phyloP scores from a whole-genome alignment of 2,113 vertebrate genomes.

The Condylura cristata region DNA sequence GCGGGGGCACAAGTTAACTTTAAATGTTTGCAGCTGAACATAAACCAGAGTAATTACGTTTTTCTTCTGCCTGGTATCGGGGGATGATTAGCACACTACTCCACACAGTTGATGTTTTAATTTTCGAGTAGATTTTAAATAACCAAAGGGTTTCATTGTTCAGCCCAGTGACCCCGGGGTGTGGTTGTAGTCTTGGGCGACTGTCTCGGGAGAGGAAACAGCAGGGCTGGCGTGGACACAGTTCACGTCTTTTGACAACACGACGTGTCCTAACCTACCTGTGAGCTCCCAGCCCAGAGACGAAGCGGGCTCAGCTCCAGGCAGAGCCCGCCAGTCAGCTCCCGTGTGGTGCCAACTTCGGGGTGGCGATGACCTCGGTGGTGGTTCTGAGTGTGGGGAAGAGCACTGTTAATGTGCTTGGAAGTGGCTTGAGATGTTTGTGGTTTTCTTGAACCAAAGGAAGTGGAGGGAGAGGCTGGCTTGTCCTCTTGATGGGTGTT shows the following conservation, averaged over 20 bases:
- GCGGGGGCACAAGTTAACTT: not conserved
- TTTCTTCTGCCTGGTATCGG: not conserved
- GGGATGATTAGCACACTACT: not conserved
- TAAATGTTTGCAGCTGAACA: not conserved
- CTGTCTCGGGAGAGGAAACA: not conserved
- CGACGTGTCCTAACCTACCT: not conserved
- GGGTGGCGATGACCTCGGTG: not conserved
- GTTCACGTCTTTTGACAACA: not conserved
- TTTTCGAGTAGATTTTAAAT: not conserved
- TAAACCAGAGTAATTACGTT: not conserved
- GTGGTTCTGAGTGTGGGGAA: not conserved
- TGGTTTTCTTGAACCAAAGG: not conserved
- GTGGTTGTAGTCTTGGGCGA: not conserved
- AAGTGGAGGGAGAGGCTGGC: not conserved
- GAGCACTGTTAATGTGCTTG: not conserved
- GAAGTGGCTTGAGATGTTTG: not conserved
- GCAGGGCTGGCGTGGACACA: rapidly evolving
- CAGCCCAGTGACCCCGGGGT: not conserved
- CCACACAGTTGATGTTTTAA: not conserved
- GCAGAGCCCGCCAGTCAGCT: not conserved
- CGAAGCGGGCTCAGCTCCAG: no score
- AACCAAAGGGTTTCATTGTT: not conserved
- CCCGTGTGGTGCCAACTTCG: rapidly evolving
- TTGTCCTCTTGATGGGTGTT: not conserved
- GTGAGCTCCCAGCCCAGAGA: not conserved